A percentile compares a stretch with the other conserved stretches of the same genome.
phyloP scores from a whole-genome alignment of 2,797 vertebrate species.

The Petrocephalus schoutedeni region DNA sequence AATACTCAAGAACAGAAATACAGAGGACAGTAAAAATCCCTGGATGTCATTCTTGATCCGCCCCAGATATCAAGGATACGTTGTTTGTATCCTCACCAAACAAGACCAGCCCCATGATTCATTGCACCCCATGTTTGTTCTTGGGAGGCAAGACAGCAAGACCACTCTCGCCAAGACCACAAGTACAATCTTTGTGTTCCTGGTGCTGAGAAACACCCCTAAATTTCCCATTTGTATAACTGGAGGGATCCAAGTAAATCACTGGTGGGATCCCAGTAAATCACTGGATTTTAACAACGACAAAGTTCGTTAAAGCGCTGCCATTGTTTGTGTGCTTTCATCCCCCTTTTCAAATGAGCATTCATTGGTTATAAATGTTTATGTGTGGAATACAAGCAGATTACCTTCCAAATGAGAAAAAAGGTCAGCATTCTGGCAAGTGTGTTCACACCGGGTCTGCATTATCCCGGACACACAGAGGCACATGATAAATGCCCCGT shows the following conservation, averaged over 20 bases:
- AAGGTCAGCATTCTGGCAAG: background rate
- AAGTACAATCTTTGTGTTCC: background rate
- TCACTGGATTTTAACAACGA: background rate
- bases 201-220: background rate
- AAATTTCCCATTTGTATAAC: background rate
- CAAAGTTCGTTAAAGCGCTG: background rate
- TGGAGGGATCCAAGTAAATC: background rate
- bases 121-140: background rate
- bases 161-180: background rate
- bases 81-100: background rate
- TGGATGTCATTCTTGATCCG: background rate
- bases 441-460: background rate
- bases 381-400: background rate
- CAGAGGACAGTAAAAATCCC: background rate
- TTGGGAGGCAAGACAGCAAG: background rate
- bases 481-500: background rate
- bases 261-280: background rate
- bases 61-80: background rate
- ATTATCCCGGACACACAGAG: background rate
- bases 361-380: background rate
- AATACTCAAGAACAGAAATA: background rate
- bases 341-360: conserved; percentile 4
- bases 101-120: background rate
- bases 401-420: background rate
- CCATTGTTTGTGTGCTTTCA: background rate